phyloP scores from a whole-genome alignment of 2,797 vertebrate genomes.

The Oreochromis grahami region DNA sequence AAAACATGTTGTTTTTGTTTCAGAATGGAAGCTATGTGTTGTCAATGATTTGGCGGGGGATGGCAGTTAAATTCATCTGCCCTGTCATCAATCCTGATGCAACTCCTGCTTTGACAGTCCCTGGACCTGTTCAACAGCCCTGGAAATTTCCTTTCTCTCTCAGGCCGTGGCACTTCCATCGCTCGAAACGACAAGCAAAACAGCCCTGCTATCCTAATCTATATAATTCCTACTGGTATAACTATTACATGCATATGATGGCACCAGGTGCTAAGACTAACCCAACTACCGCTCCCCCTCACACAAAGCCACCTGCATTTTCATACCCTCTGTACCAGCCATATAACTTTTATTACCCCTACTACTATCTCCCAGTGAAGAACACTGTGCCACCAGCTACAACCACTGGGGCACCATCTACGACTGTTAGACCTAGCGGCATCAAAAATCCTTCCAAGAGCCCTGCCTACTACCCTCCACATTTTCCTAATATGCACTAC shows the following conservation, averaged over 20 bases:
- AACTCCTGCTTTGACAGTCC: background rate
- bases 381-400: background rate
- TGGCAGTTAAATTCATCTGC: constrained; percentile 39
- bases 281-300: background rate
- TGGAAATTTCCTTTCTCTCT: background rate
- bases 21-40: constrained; percentile 49
- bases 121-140: background rate
- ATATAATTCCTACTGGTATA: background rate
- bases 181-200: background rate
- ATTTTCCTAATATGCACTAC: background rate
- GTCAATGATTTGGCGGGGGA: constrained; percentile 35
- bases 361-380: background rate
- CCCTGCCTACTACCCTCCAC: background rate
- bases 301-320: background rate
- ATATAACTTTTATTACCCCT: background rate
- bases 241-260: background rate
- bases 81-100: background rate
- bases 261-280: background rate
- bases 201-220: background rate
- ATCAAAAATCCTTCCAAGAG: background rate
- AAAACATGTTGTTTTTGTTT: background rate
- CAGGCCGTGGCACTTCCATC: background rate
- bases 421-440: background rate
- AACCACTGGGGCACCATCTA: background rate
- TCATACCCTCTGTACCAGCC: background rate